Base-by-base conservation (phyloP, 2,888 invertebrate species). In the Aleiodes testaceus region DNA sequence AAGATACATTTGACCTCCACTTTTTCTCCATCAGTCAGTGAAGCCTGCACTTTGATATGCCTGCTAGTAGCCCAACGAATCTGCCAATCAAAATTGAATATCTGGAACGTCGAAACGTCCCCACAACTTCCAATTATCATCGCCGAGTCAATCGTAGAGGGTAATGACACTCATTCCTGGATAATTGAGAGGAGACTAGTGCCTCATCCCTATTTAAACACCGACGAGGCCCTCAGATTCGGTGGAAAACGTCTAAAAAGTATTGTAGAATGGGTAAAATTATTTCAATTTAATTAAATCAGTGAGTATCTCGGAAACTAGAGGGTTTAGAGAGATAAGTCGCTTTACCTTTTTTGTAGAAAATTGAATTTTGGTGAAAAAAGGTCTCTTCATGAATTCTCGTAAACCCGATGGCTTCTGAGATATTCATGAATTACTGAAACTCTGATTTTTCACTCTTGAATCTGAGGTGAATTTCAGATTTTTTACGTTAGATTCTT, bases 11-110 rank as follows among this genome's bases (percentile, higher is more conserved):
- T n/a, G n/a, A 26, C 26, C 26, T 26, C 26, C 26, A 3, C 5
- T 26, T 26, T 26, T 26, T 26, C 26, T 26, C 26, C 26, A 26
- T 42, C 66, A 84, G 91, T 89, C 66, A 91, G 91, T 77, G 90
- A 91, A 83, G 92, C 92, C 6, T 92, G 92, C 76, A 92, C 92
- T 1, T 83, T 92, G 66, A 92, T 92, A 77, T 91, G 90, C 47
- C 83, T 91, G 20, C 85, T 92, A 64, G 85, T 91, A 72, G 91
- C 91, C 30, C 85, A 84, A 77, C 74, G 79, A 49, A 79, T 86
- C 72, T 79, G 79, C 53, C 79, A 81, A 49, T 73, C 66, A 6
- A 74, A 75, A 53, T 68, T 83, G 7, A 70, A 76, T 7, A 74
- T 87, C 47, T 68, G 71, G 64, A 74, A 79, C 61, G 30, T 82